Conservation (phyloP, 2,888 invertebrate species). For the Hedya salicella region DNA sequence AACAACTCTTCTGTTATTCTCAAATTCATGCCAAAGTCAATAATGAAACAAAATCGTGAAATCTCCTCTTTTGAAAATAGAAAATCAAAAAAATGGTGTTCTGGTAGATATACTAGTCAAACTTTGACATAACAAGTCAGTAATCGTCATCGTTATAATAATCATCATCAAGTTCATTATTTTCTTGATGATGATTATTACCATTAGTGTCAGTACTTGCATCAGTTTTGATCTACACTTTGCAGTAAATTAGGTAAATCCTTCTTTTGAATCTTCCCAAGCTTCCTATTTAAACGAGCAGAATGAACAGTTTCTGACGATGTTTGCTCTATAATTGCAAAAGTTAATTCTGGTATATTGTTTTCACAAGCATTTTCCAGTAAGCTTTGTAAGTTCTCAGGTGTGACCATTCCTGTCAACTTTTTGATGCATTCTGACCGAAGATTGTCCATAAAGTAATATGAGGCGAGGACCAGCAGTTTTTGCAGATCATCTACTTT, state of each 20-base stretch:
- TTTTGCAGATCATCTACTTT: slow-evolving; percentile 53
- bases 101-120: no score
- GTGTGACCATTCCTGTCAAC: slow-evolving; percentile 50
- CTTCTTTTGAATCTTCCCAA: background rate
- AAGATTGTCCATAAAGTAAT: slow-evolving; percentile 63
- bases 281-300: background rate
- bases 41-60: no score
- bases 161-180: no score
- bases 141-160: no score
- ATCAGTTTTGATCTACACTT: no score
- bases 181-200: no score
- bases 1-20: no score
- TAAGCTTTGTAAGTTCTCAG: slow-evolving; percentile 53
- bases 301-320: background rate
- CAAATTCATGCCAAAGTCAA: no score
- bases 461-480: slow-evolving; percentile 58
- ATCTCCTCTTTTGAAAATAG: no score
- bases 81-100: no score
- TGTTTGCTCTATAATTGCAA: background rate
- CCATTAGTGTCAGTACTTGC: no score
- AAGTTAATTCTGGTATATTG: slow-evolving; percentile 50
- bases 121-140: no score
- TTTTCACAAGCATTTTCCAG: slow-evolving; percentile 61
- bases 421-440: slow-evolving; percentile 59
- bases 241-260: background rate